Base-by-base conservation (phyloP, 2,113 vertebrate species). In the Xerus inauris region DNA sequence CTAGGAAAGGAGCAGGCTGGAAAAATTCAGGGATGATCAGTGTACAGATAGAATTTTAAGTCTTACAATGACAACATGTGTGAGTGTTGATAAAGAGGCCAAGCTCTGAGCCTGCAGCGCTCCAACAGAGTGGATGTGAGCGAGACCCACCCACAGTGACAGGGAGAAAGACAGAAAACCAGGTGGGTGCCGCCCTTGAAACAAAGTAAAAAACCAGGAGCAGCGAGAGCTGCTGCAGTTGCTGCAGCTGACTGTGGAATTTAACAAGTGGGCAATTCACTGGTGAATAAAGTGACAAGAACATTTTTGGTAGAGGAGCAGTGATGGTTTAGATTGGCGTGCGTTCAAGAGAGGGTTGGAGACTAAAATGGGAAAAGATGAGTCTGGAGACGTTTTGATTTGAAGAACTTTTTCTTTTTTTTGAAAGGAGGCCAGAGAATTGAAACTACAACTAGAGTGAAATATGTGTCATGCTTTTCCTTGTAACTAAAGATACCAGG, bases 151-250 rank as follows among this genome's bases (percentile, higher is more conserved):
- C 5, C 3, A 1, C 64, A 49, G 59, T 81, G 35, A 22, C 1
- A 5, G 19, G 24, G 38, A 28, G 11, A 26, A 4, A 13, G 67
- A 40, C 11, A n/a, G 35, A n/a, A 54, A 28, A 28, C 12, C 32
- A 6, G 59, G 75, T 30, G 17, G 35, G 5, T 4, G 11, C n/a
- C 40, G 12, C 3, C 12, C 16, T 12, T 6, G 32, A 45, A 16
- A 47, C 30, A 5, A 28, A 42, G 22, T 2, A 5, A 9, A 7
- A 1, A 16, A 9, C 30, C 32, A 76, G 9, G 19, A 32, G 51
- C 6, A 24, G 57, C 0, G 8, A 0, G 12, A 32, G 69, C 26
- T 8, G 1, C 20, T 11, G 8, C 19, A 6, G 5, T 2, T 5
- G 51, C 11, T 28, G 76, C 45, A 13, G 22, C 30, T 26, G 28